phyloP scores from a whole-genome alignment of 2,888 invertebrate species.

The Andrena hattorfiana region DNA sequence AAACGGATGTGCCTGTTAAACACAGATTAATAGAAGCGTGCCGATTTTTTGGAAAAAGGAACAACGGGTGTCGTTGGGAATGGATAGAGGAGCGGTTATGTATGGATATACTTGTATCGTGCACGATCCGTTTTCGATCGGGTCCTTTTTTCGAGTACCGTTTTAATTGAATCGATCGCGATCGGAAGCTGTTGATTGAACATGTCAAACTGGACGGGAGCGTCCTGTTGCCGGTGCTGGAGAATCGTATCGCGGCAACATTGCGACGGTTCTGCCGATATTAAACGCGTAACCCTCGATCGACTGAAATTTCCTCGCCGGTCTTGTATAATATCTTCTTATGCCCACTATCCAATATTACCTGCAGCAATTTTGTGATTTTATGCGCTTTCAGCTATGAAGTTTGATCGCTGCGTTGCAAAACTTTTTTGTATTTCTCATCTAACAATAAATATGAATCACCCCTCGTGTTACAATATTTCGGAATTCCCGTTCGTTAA shows the following conservation, averaged over 20 bases:
- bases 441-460: not conserved
- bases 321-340: not conserved
- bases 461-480: not conserved
- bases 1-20: not conserved
- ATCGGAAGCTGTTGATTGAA: conserved; percentile 46
- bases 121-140: conserved; percentile 3
- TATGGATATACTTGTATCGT: conserved; percentile 15
- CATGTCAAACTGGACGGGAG: conserved; percentile 32
- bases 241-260: conserved; percentile 19
- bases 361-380: not conserved
- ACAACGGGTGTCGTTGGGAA: conserved; percentile 5
- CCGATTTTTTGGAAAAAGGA: not conserved
- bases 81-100: conserved; percentile 2
- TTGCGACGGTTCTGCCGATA: conserved; percentile 1
- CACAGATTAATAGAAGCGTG: conserved; percentile 11
- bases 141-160: conserved; percentile 46
- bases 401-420: too few relatives aligned
- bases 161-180: conserved; percentile 54
- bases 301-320: not conserved
- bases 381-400: not conserved
- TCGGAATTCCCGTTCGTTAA: not conserved
- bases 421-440: not conserved
- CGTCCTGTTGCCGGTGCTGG: conserved; percentile 22
- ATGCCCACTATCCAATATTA: not conserved
- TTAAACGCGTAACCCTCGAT: conserved; percentile 7